A percentile compares a stretch with the other conserved stretches of the same genome.
Evolutionary conservation across 2,888 invertebrate genomes (phyloP).

Genomic region (Tridacna gigas): DNA sequence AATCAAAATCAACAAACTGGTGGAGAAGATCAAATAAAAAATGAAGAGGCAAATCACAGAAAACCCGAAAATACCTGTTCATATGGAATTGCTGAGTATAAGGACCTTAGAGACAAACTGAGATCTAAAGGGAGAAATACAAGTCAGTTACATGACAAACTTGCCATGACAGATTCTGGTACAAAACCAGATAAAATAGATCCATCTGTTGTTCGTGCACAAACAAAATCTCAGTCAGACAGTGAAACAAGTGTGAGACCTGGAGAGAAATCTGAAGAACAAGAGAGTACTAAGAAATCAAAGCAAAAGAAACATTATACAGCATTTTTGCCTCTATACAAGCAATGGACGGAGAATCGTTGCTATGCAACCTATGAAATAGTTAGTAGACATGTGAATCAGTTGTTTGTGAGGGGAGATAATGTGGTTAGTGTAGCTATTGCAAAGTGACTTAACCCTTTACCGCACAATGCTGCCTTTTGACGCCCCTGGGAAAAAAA

Average conservation of each 20-base stretch:
- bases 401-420: slow-evolving; percentile 84
- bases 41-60: not conserved
- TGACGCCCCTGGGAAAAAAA: too few species aligned
- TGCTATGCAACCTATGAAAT: slow-evolving; percentile 62
- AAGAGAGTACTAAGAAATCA: not conserved
- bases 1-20: not conserved
- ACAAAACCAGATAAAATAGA: not conserved
- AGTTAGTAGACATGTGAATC: slow-evolving; percentile 82
- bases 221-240: slow-evolving; percentile 11
- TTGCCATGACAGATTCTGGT: slow-evolving; percentile 11
- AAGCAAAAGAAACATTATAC: slow-evolving; percentile 15
- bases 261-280: not conserved
- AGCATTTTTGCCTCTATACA: slow-evolving; percentile 58
- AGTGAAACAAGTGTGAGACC: slow-evolving; percentile 7
- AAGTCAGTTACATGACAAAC: not conserved
- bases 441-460: slow-evolving; percentile 16
- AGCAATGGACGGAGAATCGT: slow-evolving; percentile 55
- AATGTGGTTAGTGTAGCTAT: slow-evolving; percentile 83
- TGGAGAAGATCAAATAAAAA: not conserved
- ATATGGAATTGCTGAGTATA: too few species aligned
- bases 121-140: not conserved
- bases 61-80: not conserved
- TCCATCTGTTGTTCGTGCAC: not conserved
- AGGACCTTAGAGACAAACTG: slow-evolving; percentile 15
- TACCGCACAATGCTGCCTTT: not conserved